Evolutionary conservation across 2,797 vertebrate species (phyloP).

Genomic region (Tragopan temminckii): DNA sequence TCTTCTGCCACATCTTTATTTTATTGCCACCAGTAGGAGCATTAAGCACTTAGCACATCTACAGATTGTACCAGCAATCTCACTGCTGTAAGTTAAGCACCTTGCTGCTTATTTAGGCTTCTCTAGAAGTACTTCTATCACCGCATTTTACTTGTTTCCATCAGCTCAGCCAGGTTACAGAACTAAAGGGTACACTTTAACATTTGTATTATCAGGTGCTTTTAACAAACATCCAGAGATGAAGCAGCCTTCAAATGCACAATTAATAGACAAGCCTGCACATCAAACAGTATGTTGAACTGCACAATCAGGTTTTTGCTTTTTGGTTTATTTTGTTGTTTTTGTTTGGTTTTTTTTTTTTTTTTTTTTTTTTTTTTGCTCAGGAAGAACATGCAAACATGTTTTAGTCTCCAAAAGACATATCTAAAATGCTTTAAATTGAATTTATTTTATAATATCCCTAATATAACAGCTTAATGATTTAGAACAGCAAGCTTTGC

Average conservation of each 20-base stretch:
- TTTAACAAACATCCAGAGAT: not conserved
- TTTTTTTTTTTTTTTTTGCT: not conserved
- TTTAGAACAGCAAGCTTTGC: not conserved
- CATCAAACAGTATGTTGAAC: not conserved
- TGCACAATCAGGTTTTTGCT: slow-evolving; percentile 7
- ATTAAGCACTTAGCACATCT: accelerated
- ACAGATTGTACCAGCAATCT: not conserved
- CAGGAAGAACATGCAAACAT: not conserved
- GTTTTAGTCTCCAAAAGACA: not conserved
- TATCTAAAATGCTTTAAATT: not conserved
- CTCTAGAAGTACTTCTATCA: not conserved
- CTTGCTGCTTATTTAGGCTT: not conserved
- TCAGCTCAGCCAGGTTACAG: not conserved
- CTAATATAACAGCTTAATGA: not conserved
- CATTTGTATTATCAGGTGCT: not conserved
- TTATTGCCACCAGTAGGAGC: not conserved
- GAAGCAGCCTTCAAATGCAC: not conserved
- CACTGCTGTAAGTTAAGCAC: not conserved
- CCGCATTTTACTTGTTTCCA: not conserved
- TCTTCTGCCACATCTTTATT: not conserved
- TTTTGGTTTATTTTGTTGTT: too few relatives aligned
- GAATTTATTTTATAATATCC: not conserved
- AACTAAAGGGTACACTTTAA: not conserved
- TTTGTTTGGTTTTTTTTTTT: not conserved
- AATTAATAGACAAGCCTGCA: not conserved